These are phyloP conservation scores for Chloroceryle aenea DNA, from an alignment of 2,113 vertebrate species.

Conservation along the genomic window DNA sequence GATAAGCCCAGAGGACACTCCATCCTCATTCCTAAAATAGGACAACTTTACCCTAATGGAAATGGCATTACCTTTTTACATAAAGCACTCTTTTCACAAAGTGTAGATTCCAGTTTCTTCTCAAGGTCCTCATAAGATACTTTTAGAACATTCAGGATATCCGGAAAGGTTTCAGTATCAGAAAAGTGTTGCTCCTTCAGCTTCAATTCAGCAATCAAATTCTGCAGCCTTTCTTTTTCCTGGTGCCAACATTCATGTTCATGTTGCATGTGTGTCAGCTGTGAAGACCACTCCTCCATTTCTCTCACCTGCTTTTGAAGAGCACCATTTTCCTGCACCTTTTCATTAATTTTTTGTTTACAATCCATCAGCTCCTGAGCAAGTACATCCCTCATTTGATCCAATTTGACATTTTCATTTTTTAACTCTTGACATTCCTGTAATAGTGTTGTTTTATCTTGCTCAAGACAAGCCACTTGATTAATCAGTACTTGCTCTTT, in stretches of 20 bases:
- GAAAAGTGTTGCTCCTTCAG: slow-evolving; percentile 60
- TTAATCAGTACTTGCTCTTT: slow-evolving; percentile 56
- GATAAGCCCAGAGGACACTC: background rate
- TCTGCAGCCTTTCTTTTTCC: slow-evolving; percentile 40
- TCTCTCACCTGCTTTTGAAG: slow-evolving; percentile 63
- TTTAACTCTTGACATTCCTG: slow-evolving; percentile 66
- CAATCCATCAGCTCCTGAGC: slow-evolving; percentile 54
- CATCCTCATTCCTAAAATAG: background rate
- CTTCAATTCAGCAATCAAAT: slow-evolving; percentile 53
- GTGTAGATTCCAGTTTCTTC: slow-evolving; percentile 58
- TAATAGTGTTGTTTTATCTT: slow-evolving; percentile 67
- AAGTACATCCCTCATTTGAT: slow-evolving; percentile 43
- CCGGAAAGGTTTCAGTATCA: slow-evolving; percentile 39
- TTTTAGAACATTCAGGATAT: slow-evolving; percentile 58
- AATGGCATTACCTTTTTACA: slow-evolving; percentile 71
- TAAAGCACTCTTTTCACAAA: slow-evolving; percentile 58
- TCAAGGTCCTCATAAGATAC: slow-evolving; percentile 62
- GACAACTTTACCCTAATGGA: background rate
- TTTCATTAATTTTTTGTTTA: slow-evolving; percentile 52
- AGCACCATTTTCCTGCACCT: slow-evolving; percentile 32
- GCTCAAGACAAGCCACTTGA: slow-evolving; percentile 57
- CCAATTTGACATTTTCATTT: slow-evolving; percentile 23
- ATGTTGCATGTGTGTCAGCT: slow-evolving; percentile 20
- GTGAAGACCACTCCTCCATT: slow-evolving; percentile 16
- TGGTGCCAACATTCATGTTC: slow-evolving; percentile 55